A percentile compares a stretch with the other conserved stretches of the same genome.
phyloP scores from a whole-genome alignment of 2,888 invertebrate species.

The Drosophila mulleri region DNA sequence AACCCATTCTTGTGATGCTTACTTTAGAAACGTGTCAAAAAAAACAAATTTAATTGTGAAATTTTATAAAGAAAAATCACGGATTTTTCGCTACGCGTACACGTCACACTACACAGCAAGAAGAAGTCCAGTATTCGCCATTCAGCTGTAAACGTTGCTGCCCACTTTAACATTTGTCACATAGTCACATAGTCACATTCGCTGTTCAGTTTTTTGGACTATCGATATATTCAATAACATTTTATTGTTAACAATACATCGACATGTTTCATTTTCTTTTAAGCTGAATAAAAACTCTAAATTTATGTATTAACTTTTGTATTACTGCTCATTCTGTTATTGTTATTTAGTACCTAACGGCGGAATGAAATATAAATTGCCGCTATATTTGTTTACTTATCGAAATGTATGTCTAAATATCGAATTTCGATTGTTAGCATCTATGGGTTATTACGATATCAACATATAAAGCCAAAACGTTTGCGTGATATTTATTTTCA shows the following conservation, averaged over 20 bases:
- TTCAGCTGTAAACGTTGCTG: conserved; percentile 37
- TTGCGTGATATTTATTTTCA: conserved; percentile 14
- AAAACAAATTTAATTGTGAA: conserved; percentile 40
- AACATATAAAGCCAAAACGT: conserved; percentile 42
- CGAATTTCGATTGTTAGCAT: not conserved
- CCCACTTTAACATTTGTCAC: conserved; percentile 23
- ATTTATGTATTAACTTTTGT: not conserved
- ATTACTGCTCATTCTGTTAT: not conserved
- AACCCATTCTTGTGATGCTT: conserved; percentile 79
- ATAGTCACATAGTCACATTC: conserved; percentile 15
- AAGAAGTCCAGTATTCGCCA: conserved; percentile 42
- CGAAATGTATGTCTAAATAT: not conserved
- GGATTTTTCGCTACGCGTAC: conserved; percentile 71
- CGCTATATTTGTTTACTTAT: not conserved
- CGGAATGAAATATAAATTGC: too few relatives aligned
- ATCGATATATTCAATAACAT: conserved; percentile 5
- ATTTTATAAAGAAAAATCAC: conserved; percentile 41
- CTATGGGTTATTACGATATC: conserved; percentile 20
- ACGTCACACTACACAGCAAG: conserved; percentile 78
- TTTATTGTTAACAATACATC: not conserved
- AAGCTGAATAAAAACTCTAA: not conserved
- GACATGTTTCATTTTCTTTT: not conserved
- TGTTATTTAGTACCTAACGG: fast-evolving
- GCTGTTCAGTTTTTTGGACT: conserved; percentile 3
- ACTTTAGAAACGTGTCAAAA: conserved; percentile 35